Evolutionary conservation across 2,888 invertebrate species (phyloP), one percentile per base, ranked within the genome.

Genomic region (Mermis nigrescens): DNA sequence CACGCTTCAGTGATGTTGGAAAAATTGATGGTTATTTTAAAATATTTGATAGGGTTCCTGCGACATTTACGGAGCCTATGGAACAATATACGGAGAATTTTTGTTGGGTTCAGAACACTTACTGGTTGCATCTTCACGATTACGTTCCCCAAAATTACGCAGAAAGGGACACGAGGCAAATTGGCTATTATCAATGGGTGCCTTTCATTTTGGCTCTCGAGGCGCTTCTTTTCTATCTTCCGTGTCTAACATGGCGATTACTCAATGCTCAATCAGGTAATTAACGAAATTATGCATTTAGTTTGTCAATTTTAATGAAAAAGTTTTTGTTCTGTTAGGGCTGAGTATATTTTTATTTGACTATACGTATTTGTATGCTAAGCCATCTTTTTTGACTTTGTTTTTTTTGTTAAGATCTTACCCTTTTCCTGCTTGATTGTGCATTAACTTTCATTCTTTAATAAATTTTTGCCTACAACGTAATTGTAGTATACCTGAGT

Each of bases 1-100:
- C n/a, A n/a, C n/a, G n/a, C n/a, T n/a, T n/a, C n/a, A n/a, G n/a
- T n/a, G n/a, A n/a, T n/a, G n/a, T n/a, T n/a, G n/a, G n/a, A n/a
- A n/a, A n/a, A n/a, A n/a, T n/a, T n/a, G n/a, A n/a, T n/a, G n/a
- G n/a, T n/a, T n/a, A n/a, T n/a, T n/a, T n/a, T n/a, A n/a, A n/a
- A n/a, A n/a, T n/a, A n/a, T 48, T 24, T 24, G 19, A n/a, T 24
- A 48, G 71, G 71, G 71, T 71, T 27, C 71, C 71, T 58, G 71
- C 71, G 22, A 72, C 71, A n/a, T 71, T 71, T 64, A 71, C 71
- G 29, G 71, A 59, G 19, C 38, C 59, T 2, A 59, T 59, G 59
- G 72, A 60, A 31, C 71, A 71, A 64, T 71, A 71, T 61, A 72
- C 71, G 53, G 71, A 71, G 63, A 71, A 72, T 63, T 71, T 70